Conservation (phyloP, 1,140 invertebrate species). For the Melipona quadrifasciata region DNA sequence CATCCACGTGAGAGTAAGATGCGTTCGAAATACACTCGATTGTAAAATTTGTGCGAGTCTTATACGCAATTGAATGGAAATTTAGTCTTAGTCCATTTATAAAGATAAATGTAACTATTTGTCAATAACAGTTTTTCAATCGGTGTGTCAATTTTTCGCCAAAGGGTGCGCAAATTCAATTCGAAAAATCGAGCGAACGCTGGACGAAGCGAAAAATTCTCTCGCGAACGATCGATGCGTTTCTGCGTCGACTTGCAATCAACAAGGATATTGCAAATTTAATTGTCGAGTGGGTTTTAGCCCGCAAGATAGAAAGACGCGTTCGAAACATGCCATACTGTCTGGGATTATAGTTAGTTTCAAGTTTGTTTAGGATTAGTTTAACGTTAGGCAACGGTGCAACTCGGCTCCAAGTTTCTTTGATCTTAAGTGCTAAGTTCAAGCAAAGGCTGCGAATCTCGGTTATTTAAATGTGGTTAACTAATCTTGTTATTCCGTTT, state of each 20-base stretch:
- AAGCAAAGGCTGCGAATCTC: neutral
- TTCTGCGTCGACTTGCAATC: neutral
- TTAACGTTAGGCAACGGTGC: neutral
- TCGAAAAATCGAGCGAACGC: too few relatives aligned
- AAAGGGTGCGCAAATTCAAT: too few relatives aligned
- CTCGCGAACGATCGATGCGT: neutral
- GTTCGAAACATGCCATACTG: neutral
- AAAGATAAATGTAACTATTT: too few relatives aligned
- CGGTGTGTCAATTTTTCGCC: too few relatives aligned
- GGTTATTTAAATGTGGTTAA: too few relatives aligned
- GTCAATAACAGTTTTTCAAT: too few relatives aligned
- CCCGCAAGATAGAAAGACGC: neutral
- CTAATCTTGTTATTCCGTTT: neutral
- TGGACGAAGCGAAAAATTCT: too few relatives aligned
- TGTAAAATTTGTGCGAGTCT: too few relatives aligned
- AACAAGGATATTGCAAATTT: neutral
- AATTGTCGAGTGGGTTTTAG: neutral
- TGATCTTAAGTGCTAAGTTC: neutral
- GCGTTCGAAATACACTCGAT: too few relatives aligned
- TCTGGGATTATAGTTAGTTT: slow-evolving; percentile 2
- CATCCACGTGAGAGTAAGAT: too few relatives aligned
- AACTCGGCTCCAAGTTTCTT: neutral
- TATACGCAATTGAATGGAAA: too few relatives aligned
- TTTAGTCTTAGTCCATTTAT: too few relatives aligned
- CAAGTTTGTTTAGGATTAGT: slow-evolving; percentile 18